These are phyloP conservation scores for Erpetoichthys calabaricus DNA, from an alignment of 2,797 vertebrate genomes.

Conservation along the genomic window DNA sequence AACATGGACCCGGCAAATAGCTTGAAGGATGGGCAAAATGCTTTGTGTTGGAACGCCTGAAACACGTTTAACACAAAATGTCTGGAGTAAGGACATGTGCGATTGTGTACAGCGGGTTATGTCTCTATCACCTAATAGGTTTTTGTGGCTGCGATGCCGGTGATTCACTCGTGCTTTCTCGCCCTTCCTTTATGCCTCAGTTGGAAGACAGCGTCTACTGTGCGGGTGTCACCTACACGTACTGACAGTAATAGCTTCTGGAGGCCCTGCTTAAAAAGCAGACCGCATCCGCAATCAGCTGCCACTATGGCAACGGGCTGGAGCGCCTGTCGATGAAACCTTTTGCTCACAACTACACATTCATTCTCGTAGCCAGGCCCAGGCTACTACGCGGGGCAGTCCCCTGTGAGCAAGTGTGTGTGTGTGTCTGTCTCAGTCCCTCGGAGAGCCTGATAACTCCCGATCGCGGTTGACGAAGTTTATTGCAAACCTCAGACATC, in stretches of 20 bases:
- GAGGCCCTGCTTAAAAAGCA: slow-evolving; percentile 53
- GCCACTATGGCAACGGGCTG: slow-evolving; percentile 63
- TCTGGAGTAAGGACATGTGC: no score
- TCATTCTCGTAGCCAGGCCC: not conserved
- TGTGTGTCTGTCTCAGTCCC: no score
- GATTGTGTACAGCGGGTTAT: no score
- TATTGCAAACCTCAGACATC: no score
- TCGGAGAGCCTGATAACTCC: no score
- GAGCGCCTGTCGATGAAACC: slow-evolving; percentile 27
- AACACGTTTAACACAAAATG: no score
- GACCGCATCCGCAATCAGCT: slow-evolving; percentile 34
- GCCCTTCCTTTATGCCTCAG: not conserved
- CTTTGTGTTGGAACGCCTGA: no score
- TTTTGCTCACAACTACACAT: not conserved
- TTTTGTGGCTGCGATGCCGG: no score
- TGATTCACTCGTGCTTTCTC: not conserved
- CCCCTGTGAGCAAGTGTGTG: not conserved
- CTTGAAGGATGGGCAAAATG: no score
- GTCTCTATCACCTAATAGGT: no score
- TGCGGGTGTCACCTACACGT: slow-evolving; percentile 1
- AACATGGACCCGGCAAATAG: no score
- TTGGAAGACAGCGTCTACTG: not conserved
- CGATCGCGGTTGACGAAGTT: no score
- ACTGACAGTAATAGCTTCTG: slow-evolving; percentile 13
- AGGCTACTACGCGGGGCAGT: not conserved